Base-by-base conservation (phyloP, 2,113 vertebrate genomes). In the Strigops habroptila region DNA sequence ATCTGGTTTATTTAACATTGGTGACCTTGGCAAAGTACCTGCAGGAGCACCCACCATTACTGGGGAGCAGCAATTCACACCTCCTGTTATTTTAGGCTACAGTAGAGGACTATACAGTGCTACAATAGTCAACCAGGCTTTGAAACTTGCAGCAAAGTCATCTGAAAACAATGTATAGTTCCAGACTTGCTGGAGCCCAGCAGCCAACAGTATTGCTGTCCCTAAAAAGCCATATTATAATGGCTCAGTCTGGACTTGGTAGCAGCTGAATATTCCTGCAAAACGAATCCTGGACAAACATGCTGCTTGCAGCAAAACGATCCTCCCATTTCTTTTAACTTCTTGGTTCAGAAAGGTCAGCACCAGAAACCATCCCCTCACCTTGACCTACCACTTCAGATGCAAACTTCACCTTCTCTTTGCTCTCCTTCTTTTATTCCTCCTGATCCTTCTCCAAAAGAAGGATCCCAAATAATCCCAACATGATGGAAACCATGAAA, bases 21-120 rank as follows among this genome's bases (percentile, higher is more conserved):
- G 9, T 94, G 96, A 96, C 91, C 95, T 95, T 96, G 96, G 85
- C 91, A 92, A 85, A 86, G 78, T 82, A 96, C 86, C 91, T 91
- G 92, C 6, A 0, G 35, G 53, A 96, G 77, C 76, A 82, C 79
- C 85, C 89, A 84, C 64, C 74, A 51, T 28, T 37, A 49, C 24
- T 57, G 71, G 6, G 39, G 39, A 71, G 77, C 86, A 74, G 91
- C 80, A 93, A 39, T 78, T 95, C 80, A 74, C 91, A 94, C 86
- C 68, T 95, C 12, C 46, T 90, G 88, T 86, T 94, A 86, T 83
- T 92, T 86, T 35, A 90, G 88, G 82, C 68, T 65, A 27, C 68
- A 74, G 53, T 63, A 88, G 62, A 52, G 0, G 1, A 71, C 60
- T 60, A 25, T 1, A 62, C 44, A 69, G 79, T 0, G 0, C 75